Evolutionary conservation across 92 coral and sea anemone genomes (phyloP), one percentile per base, ranked within the genome.

Genomic region (Hydrozoanthus gracilis): DNA sequence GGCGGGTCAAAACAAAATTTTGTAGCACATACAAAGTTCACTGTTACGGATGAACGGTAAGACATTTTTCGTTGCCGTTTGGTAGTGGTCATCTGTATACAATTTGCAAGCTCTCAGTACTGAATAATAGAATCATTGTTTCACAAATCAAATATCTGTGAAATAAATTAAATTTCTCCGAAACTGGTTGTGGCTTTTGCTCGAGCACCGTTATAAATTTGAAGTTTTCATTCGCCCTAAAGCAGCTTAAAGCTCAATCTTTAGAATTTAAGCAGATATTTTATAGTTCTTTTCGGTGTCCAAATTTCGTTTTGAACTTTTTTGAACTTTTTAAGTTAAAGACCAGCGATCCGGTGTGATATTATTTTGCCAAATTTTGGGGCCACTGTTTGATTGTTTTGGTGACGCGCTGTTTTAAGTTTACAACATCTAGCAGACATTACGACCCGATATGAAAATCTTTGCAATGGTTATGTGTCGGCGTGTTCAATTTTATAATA

Each of bases 161-260:
- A 83, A 83, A 47, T 65, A 83, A 83, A 83, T 50, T 16, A 8
- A 75, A 17, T 75, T 9, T 75, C 44, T 75, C 18, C 46, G 64
- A 75, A 75, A 49, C 61, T 51, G 64, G 44, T 75, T 75, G 79
- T 75, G 44, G 62, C 9, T 75, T 71, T 75, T 75, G 64, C 87
- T 83, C 79, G 87, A 15, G 79, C 87, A n/a, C 78, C 49, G 87
- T 17, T 1, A 83, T 27, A 83, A 83, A 83, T 83, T 83, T 83
- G 87, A 44, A 83, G 87, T 66, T 46, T 46, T 66, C 65, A 83
- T 48, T 83, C 79, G 65, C 66, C 87, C 79, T 68, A 83, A 83
- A 83, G 87, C 87, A 83, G 66, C 87, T 83, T n/a, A 83, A 83
- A 69, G 87, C 79, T 83, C 79, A 69, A 20, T 69, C 45, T 80